Evolutionary conservation across 2,888 invertebrate species (phyloP), one percentile per base, ranked within the genome.

Genomic region (Lasioglossum pauxillum): DNA sequence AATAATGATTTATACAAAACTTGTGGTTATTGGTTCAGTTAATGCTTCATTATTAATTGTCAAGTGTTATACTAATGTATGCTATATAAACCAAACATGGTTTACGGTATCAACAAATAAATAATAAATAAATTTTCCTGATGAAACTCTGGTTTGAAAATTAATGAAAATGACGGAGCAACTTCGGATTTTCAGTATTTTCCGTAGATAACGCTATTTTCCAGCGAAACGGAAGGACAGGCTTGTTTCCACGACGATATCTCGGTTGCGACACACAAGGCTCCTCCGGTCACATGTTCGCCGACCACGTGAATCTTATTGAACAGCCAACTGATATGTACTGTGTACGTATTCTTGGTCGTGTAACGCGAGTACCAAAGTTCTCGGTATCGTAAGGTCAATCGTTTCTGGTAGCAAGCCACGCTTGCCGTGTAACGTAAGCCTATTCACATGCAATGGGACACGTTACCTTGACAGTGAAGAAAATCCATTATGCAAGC

Each of bases 271-370:
- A 64, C 77, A 69, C 74, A 23, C 74, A 14, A 35, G 10, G 60
- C 60, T 60, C 27, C 60, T 23, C 44, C 31, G 73, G 81, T 88
- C 87, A 88, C 86, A 86, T 84, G 85, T 80, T 49, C 19, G 23
- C 8, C 64, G 78, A 2, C 53, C 88, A 87, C 84, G 88, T 87
- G 88, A 84, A 87, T 87, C 84, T 87, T 87, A 88, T 85, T 87
- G 87, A 85, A 85, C 82, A 41, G 53, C 41, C 72, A 60, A 74
- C 77, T 41, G 27, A 44, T n/a, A 23, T 64, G 27, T 35, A 75
- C 67, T 2, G 69, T 75, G 23, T 46, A 57, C 31, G 27, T 73
- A 49, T 82, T 85, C 69, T 76, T 76, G 85, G 76, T 31, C 76
- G 80, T 38, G 69, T 78, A 85, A 86, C 78, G 46, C 85, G 75